phyloP scores from a whole-genome alignment of 2,797 vertebrate genomes.

The Sebastes kiyomatsui region DNA sequence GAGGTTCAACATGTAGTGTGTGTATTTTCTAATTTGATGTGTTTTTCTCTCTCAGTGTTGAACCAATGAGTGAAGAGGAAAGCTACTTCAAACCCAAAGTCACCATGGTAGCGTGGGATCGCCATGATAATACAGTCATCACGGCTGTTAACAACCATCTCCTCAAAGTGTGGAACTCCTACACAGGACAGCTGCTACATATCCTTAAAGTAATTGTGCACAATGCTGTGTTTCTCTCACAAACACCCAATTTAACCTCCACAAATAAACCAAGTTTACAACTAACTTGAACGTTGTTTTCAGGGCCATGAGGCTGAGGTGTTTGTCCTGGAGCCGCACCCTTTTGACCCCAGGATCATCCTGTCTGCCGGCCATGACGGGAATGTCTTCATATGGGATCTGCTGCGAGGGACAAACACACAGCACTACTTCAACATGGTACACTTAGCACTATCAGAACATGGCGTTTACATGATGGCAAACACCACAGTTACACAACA shows the following conservation, averaged over 20 bases:
- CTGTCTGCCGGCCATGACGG: conserved; percentile 97
- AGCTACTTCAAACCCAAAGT: conserved; percentile 96
- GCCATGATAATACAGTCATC: conserved; percentile 91
- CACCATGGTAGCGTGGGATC: conserved; percentile 98
- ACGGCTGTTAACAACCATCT: conserved; percentile 97
- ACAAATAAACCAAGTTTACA: neutral
- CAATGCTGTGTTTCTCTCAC: neutral
- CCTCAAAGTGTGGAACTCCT: conserved; percentile 98
- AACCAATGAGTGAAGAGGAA: conserved; percentile 86
- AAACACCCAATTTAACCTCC: no score
- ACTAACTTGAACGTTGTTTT: conserved; percentile 22
- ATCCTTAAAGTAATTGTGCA: conserved; percentile 87
- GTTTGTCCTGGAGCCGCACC: conserved; percentile 96
- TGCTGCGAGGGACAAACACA: conserved; percentile 89
- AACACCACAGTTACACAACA: neutral
- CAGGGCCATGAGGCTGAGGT: conserved; percentile 97
- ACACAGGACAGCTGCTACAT: conserved; percentile 93
- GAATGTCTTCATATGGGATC: conserved; percentile 96
- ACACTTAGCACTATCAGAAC: conserved; percentile 76
- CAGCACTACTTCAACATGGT: conserved; percentile 98
- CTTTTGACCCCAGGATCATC: conserved; percentile 94
- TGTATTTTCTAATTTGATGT: neutral
- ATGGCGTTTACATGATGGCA: conserved; percentile 64
- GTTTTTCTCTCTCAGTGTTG: conserved; percentile 64
- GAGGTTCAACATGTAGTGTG: neutral